A percentile compares a stretch with the other conserved stretches of the same genome.
Conservation (phyloP, 2,888 invertebrate genomes). For the Unio delphinus region DNA sequence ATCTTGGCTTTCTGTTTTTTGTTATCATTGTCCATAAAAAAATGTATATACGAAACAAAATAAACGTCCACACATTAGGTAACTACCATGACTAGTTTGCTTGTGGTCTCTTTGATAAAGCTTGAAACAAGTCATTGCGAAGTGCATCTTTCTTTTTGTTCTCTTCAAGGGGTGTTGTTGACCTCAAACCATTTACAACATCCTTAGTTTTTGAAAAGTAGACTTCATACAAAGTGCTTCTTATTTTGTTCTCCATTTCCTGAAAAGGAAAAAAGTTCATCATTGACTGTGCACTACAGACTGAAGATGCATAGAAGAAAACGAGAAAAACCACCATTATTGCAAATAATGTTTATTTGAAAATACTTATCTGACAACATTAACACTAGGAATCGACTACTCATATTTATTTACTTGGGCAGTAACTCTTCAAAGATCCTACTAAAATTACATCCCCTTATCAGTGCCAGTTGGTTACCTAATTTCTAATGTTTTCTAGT, state of each 20-base stretch:
- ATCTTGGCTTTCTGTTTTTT: too few species aligned
- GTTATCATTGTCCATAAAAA: too few species aligned
- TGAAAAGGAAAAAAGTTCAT: slow-evolving; percentile 42
- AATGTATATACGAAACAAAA: too few species aligned
- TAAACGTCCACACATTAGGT: too few species aligned
- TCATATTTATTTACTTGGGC: neutral
- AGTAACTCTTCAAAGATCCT: too few species aligned
- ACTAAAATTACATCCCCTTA: too few species aligned
- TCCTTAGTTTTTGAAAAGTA: slow-evolving; percentile 99
- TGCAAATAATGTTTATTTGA: too few species aligned
- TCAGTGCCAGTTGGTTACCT: too few species aligned
- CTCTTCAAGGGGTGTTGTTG: slow-evolving; percentile 87
- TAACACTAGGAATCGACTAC: neutral
- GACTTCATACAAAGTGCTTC: slow-evolving; percentile 97
- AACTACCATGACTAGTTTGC: too few species aligned
- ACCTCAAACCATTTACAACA: slow-evolving; percentile 93
- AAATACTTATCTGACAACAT: too few species aligned
- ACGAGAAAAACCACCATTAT: neutral
- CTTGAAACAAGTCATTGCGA: slow-evolving; percentile 46
- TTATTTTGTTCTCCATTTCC: slow-evolving; percentile 99
- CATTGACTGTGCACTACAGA: too few species aligned
- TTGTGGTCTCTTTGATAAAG: slow-evolving; percentile 34
- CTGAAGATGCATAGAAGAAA: neutral
- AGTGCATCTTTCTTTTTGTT: slow-evolving; percentile 36
- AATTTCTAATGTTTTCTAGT: too few species aligned